Conservation (phyloP, 2,797 vertebrate species). For the Brachyrhaphis roseni region DNA sequence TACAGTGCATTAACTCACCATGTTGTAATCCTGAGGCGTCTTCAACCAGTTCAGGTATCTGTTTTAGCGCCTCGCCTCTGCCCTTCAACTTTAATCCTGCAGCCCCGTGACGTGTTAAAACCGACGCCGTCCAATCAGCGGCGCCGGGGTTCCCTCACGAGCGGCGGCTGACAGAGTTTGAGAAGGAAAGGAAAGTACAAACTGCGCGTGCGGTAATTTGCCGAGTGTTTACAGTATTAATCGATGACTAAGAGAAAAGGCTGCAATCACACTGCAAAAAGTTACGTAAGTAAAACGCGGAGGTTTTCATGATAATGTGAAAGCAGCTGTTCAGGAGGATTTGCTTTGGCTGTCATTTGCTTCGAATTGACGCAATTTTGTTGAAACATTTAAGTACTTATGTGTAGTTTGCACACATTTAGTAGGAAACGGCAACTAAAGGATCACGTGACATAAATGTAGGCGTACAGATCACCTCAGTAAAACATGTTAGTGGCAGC, state of each 20-base stretch:
- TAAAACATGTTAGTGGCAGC: not conserved
- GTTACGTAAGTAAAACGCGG: not conserved
- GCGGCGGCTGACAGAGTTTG: constrained; percentile 5
- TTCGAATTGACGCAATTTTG: not conserved
- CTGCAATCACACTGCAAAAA: constrained; percentile 6
- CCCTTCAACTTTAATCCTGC: constrained; percentile 6
- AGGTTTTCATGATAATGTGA: not conserved
- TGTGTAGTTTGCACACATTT: no score
- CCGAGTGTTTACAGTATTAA: constrained; percentile 26
- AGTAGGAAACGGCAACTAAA: no score
- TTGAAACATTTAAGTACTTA: not conserved
- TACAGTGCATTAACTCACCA: constrained; percentile 41
- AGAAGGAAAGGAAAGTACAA: constrained; percentile 70
- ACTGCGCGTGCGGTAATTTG: constrained; percentile 51
- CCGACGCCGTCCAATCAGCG: constrained; percentile 43
- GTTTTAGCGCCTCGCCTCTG: not conserved
- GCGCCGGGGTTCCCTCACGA: constrained; percentile 59
- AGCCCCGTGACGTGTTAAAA: constrained; percentile 31
- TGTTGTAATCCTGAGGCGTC: not conserved
- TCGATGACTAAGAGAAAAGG: constrained; percentile 49
- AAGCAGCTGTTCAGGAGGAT: not conserved
- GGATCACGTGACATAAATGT: not conserved
- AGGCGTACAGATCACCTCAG: not conserved
- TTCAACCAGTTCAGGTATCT: not conserved
- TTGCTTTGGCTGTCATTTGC: not conserved